These are phyloP conservation scores for Rhodinocichla rosea DNA, from an alignment of 2,113 vertebrate genomes.

Conservation along the genomic window DNA sequence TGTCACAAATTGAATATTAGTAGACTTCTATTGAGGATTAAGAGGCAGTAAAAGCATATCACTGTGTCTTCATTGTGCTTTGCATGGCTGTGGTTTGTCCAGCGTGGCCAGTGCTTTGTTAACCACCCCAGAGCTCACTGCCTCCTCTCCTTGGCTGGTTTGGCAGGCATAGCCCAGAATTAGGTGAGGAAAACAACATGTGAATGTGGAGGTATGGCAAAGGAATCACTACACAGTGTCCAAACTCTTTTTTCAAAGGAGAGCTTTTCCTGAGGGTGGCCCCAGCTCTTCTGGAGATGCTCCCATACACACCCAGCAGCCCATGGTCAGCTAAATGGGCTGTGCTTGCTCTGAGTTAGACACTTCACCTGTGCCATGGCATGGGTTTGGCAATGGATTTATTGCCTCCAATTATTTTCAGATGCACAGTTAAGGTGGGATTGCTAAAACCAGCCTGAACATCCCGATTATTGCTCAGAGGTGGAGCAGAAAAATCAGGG, in stretches of 20 bases:
- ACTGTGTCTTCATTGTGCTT: slow-evolving; percentile 32
- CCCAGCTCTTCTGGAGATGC: background rate
- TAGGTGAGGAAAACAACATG: background rate
- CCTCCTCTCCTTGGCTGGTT: background rate
- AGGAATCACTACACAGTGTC: accelerated
- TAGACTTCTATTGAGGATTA: slow-evolving; percentile 48
- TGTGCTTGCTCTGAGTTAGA: background rate
- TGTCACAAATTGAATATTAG: slow-evolving; percentile 62
- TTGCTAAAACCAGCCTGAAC: background rate
- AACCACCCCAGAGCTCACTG: accelerated
- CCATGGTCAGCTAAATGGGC: background rate
- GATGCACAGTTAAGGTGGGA: background rate
- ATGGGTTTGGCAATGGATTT: background rate
- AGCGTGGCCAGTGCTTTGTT: background rate
- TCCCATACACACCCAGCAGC: background rate
- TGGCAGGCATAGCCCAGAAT: background rate
- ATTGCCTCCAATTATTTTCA: background rate
- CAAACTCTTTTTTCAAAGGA: background rate
- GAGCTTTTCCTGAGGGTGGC: background rate
- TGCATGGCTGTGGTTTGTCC: background rate
- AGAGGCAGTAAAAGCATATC: slow-evolving; percentile 27
- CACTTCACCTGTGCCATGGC: background rate
- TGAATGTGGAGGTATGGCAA: accelerated
- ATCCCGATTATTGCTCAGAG: background rate
- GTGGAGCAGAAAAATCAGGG: background rate